Base-by-base conservation (phyloP, 2,797 vertebrate species). In the Glyptemys insculpta region DNA sequence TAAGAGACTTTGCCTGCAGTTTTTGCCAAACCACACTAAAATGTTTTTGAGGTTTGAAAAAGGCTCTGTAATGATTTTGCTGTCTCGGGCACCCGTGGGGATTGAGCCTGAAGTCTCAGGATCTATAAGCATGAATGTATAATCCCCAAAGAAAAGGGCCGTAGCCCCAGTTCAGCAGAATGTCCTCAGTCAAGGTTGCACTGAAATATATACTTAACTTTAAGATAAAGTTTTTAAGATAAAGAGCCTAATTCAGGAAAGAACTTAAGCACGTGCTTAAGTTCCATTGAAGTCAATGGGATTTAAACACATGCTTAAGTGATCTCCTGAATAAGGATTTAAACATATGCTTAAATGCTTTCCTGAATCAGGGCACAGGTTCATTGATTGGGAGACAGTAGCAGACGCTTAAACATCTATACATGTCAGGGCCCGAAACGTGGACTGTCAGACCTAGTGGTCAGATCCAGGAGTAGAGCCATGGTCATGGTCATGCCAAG, bases 341-440 rank as follows among this genome's bases (percentile, higher is more conserved):
- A 93, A 53, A 59, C n/a, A 85, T 56, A 12, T 87, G 56, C 87
- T 87, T 68, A 80, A 34, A 27, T 83, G 78, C 7, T 90, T 83
- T 82, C 29, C 41, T 59, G 49, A 91, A 76, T 89, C 80, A 89
- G 84, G 44, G 81, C 88, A 25, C 59, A 14, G 0, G 0, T 14
- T 74, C 41, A 1, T 37, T 81, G 79, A 5, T 29, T 49, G 29
- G 37, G 47, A 78, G 44, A 78, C 27, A 5, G 27, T 49, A 44
- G 31, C 34, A 56, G 59, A 34, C 15, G 82, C 16, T 10, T 41
- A 41, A 68, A 62, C 59, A 34, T 34, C 59, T 62, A 62, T 34
- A 34, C 31, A 34, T 62, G 59, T 62, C 59, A 62, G 59, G 15
- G 59, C 59, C 59, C 6, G 2, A 34, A 62, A 34, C 3, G 15